These are phyloP conservation scores for Meganola albula DNA, from an alignment of 2,888 invertebrate species.

Conservation along the genomic window DNA sequence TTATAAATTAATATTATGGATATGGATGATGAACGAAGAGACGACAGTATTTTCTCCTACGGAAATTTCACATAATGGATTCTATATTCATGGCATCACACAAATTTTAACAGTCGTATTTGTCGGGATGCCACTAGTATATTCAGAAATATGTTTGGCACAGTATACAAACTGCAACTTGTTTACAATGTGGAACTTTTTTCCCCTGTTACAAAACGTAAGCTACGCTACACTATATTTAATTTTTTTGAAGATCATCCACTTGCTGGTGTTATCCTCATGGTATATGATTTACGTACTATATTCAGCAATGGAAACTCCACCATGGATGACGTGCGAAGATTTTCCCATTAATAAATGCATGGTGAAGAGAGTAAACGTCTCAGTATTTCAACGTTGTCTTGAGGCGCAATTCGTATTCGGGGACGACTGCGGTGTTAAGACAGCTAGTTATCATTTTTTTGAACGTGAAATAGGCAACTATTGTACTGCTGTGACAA, in stretches of 20 bases:
- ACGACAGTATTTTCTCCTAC: slow-evolving; percentile 41
- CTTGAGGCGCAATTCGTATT: slow-evolving; percentile 53
- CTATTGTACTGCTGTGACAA: slow-evolving; percentile 35
- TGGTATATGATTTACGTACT: slow-evolving; percentile 61
- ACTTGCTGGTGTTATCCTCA: slow-evolving; percentile 43
- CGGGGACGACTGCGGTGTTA: slow-evolving; percentile 56
- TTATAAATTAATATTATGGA: slow-evolving; percentile 53
- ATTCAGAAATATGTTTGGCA: slow-evolving; percentile 61
- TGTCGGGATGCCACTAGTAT: slow-evolving; percentile 58
- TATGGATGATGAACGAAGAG: slow-evolving; percentile 61
- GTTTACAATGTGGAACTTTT: slow-evolving; percentile 58
- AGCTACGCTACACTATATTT: slow-evolving; percentile 51
- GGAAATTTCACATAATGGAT: slow-evolving; percentile 51
- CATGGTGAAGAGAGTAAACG: slow-evolving; percentile 60
- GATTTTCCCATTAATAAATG: slow-evolving; percentile 47
- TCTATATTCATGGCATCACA: slow-evolving; percentile 40
- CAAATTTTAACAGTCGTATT: slow-evolving; percentile 45
- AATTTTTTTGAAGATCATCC: slow-evolving; percentile 46
- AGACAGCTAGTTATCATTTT: slow-evolving; percentile 57
- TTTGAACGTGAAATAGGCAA: slow-evolving; percentile 55
- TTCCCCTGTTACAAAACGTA: slow-evolving; percentile 52
- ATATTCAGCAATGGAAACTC: slow-evolving; percentile 47
- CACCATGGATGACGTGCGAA: slow-evolving; percentile 60
- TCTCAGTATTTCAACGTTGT: slow-evolving; percentile 62
- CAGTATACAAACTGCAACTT: slow-evolving; percentile 59